Conservation (phyloP, 2,888 invertebrate species). For the Augochlorella aurata region DNA sequence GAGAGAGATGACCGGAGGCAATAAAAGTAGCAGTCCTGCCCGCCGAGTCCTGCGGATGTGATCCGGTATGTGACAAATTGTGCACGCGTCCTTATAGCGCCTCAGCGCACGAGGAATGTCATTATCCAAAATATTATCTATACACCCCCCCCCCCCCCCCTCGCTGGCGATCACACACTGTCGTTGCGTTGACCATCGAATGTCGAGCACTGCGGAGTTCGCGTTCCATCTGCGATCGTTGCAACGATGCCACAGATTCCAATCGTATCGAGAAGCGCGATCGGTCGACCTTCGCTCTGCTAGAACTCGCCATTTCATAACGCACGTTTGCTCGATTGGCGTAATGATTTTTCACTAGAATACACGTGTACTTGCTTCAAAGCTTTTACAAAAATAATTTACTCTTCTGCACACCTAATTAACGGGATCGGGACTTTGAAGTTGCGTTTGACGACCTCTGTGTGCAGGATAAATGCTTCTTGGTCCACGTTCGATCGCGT, state of each 20-base stretch:
- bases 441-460: neutral
- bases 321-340: neutral
- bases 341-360: neutral
- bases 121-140: slow-evolving; percentile 32
- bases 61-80: slow-evolving; percentile 72
- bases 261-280: neutral
- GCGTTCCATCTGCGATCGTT: slow-evolving; percentile 17
- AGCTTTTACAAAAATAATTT: neutral
- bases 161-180: slow-evolving; percentile 36
- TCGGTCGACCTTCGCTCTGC: neutral
- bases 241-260: slow-evolving; percentile 29
- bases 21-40: slow-evolving; percentile 46
- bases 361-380: neutral
- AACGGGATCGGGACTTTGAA: too few species aligned
- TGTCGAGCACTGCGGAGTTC: slow-evolving; percentile 35
- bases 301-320: neutral
- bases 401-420: neutral
- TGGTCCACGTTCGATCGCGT: neutral
- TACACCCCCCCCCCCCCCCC: slow-evolving; percentile 25
- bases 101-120: slow-evolving; percentile 63
- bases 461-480: neutral
- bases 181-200: slow-evolving; percentile 32
- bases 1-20: neutral
- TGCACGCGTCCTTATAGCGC: slow-evolving; percentile 71
- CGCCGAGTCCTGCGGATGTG: slow-evolving; percentile 70